phyloP scores from a whole-genome alignment of 2,888 invertebrate species.

The Fissipunctia ypsillon region DNA sequence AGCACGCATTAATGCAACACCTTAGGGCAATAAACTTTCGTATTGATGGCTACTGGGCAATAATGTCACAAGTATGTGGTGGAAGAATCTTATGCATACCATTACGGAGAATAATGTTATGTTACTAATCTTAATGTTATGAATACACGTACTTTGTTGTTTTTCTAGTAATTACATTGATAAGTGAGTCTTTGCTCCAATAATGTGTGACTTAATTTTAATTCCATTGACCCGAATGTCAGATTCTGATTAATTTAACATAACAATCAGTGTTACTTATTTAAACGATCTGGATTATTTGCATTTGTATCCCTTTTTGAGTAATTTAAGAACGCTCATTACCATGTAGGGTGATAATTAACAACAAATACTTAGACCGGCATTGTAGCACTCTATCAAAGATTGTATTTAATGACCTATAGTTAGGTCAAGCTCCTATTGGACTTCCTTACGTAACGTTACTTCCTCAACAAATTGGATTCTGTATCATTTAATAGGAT shows the following conservation, averaged over 20 bases:
- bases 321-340: neutral
- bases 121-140: slow-evolving; percentile 26
- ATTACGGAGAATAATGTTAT: slow-evolving; percentile 6
- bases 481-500: neutral
- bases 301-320: neutral
- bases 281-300: slow-evolving; percentile 27
- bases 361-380: neutral
- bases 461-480: slow-evolving; percentile 4
- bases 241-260: slow-evolving; percentile 34
- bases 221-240: slow-evolving; percentile 59
- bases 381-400: neutral
- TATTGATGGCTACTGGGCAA: slow-evolving; percentile 58
- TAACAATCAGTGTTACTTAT: slow-evolving; percentile 19
- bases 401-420: slow-evolving; percentile 18
- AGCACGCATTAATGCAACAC: slow-evolving; percentile 72
- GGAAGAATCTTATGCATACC: slow-evolving; percentile 16
- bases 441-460: slow-evolving; percentile 52
- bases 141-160: slow-evolving; percentile 38
- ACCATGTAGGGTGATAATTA: neutral
- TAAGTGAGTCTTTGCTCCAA: slow-evolving; percentile 38
- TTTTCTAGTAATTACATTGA: slow-evolving; percentile 51
- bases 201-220: slow-evolving; percentile 52
- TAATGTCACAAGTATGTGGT: slow-evolving; percentile 47
- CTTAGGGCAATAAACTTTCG: slow-evolving; percentile 81
- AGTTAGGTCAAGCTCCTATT: slow-evolving; percentile 11